phyloP scores from a whole-genome alignment of 2,797 vertebrate genomes.

The Poliocrania exsul region DNA sequence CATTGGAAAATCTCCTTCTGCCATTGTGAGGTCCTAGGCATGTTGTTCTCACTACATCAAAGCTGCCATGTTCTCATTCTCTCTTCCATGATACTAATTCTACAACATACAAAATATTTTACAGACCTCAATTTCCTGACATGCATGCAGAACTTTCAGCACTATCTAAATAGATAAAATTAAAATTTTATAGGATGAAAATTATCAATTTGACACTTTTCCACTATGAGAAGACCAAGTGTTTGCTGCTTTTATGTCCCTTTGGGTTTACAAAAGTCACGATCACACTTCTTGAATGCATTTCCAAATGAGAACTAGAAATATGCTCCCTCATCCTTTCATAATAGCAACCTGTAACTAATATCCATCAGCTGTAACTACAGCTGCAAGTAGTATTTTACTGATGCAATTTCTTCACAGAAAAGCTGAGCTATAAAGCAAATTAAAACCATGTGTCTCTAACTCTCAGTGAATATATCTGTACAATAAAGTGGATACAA shows the following conservation, averaged over 20 bases:
- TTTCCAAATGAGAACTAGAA: not conserved
- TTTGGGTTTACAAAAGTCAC: not conserved
- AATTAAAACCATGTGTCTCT: slow-evolving; percentile 1
- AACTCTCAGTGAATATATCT: not conserved
- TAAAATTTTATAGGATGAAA: not conserved
- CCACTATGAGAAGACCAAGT: not conserved
- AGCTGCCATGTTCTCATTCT: not conserved
- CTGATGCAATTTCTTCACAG: not conserved
- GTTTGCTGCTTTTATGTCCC: not conserved
- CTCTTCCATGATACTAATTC: not conserved
- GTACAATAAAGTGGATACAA: not conserved
- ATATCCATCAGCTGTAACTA: not conserved
- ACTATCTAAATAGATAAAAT: not conserved
- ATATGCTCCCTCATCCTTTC: not conserved
- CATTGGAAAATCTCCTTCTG: not conserved
- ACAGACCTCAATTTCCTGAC: not conserved
- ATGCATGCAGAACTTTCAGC: not conserved
- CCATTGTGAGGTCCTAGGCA: not conserved
- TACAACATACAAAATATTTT: not conserved
- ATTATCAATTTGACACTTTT: not conserved
- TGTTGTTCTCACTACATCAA: not conserved
- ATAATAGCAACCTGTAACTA: not conserved
- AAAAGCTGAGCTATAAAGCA: not conserved
- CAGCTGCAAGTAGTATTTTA: not conserved
- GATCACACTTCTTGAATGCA: not conserved